These are phyloP conservation scores for Myathropa florea DNA, from an alignment of 2,888 invertebrate genomes.

Conservation along the genomic window DNA sequence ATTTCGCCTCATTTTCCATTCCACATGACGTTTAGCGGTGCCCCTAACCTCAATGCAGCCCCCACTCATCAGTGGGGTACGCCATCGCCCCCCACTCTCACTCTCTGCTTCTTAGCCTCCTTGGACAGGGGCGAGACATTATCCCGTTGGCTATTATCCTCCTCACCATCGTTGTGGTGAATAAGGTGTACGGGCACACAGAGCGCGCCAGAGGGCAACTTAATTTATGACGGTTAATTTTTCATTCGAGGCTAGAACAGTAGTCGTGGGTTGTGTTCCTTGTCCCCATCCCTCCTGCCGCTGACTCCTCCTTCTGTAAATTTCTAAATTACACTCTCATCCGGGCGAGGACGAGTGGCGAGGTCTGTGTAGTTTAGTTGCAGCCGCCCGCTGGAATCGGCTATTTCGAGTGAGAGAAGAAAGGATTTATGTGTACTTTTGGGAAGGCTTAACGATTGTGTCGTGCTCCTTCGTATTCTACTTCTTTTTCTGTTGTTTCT, in stretches of 20 bases:
- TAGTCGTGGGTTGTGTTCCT: background rate
- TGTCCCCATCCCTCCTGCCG: background rate
- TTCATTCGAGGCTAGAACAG: conserved; percentile 50
- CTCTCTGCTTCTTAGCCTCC: background rate
- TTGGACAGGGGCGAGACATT: conserved; percentile 28
- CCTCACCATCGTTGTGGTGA: conserved; percentile 60
- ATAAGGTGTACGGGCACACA: conserved; percentile 46
- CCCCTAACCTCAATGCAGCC: background rate
- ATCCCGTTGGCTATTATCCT: conserved; percentile 56
- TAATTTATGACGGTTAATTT: conserved; percentile 67
- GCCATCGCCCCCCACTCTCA: background rate
- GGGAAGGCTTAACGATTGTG: conserved; percentile 51
- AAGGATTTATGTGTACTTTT: conserved; percentile 57
- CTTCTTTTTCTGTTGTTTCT: background rate
- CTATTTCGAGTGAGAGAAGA: conserved; percentile 16
- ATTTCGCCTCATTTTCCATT: conserved; percentile 58
- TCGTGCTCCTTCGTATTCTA: conserved; percentile 29
- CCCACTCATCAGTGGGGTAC: too few species aligned
- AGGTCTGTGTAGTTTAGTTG: background rate
- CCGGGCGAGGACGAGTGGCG: background rate
- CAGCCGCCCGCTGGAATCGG: background rate
- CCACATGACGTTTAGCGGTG: conserved; percentile 53
- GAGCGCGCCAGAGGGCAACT: conserved; percentile 28
- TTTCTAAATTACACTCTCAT: conserved; percentile 53
- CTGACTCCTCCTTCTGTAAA: conserved; percentile 23